phyloP scores from a whole-genome alignment of 2,113 vertebrate species.

The Monopterus albus region DNA sequence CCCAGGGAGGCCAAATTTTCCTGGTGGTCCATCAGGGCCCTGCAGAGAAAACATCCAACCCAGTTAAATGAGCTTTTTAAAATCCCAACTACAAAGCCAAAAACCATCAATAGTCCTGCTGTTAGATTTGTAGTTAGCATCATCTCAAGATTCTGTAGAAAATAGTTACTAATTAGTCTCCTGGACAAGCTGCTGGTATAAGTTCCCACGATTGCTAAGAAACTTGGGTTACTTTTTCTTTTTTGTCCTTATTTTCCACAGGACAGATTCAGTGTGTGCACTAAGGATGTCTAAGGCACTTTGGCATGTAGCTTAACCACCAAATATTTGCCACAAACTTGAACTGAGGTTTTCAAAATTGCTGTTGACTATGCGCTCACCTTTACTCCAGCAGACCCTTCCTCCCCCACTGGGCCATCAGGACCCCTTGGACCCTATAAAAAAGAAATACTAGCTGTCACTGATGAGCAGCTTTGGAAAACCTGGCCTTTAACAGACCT shows the following conservation, averaged over 20 bases:
- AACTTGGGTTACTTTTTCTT: conserved; percentile 7
- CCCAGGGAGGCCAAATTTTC: conserved; percentile 87
- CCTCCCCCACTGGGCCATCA: conserved; percentile 88
- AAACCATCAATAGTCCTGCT: conserved; percentile 44
- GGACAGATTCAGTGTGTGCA: conserved; percentile 6
- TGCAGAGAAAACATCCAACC: conserved; percentile 66
- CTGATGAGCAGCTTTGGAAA: conserved; percentile 28
- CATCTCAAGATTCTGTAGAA: conserved; percentile 45
- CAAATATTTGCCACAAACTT: background rate
- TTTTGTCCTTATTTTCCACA: conserved; percentile 8
- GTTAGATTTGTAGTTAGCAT: conserved; percentile 41
- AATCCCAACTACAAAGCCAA: conserved; percentile 36
- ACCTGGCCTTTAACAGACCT: conserved; percentile 17
- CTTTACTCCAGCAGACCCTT: conserved; percentile 86
- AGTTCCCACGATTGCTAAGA: background rate
- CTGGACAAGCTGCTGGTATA: conserved; percentile 43
- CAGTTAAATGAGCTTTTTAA: conserved; percentile 26
- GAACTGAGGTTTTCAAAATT: no score
- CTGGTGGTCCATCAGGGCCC: conserved; percentile 88
- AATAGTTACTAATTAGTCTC: conserved; percentile 38
- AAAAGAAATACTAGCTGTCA: conserved; percentile 33
- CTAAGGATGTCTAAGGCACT: conserved; percentile 11
- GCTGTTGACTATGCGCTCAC: conserved; percentile 82
- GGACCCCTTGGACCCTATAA: conserved; percentile 90
- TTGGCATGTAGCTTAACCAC: background rate